Evolutionary conservation across 2,797 vertebrate species (phyloP), one percentile per base, ranked within the genome.

Genomic region (Anas bernieri): DNA sequence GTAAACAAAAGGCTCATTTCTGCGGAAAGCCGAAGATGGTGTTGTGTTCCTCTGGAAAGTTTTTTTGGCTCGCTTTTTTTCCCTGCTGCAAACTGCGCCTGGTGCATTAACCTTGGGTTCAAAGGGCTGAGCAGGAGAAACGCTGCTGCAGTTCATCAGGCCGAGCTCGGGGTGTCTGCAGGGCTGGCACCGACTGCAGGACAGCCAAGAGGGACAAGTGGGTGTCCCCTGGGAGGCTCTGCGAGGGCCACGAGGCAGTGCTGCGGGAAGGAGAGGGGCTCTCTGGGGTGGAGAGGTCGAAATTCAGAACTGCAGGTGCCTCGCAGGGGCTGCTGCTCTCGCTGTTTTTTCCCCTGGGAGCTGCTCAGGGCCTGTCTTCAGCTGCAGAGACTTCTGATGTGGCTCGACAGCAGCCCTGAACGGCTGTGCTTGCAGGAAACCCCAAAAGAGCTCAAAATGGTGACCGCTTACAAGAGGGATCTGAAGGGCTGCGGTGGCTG

Each of bases 71-170:
- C 50, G n/a, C 33, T 75, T 56, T 75, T 55, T 33, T 43, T 33
- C 52, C 83, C 14, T 30, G 33, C 35, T 80, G 78, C 63, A 79
- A 52, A 62, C 37, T 50, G 28, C 63, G 59, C 79, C 23, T 22
- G 2, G 6, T 58, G 66, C 5, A 1, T 14, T 9, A 16, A 16
- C 43, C 75, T 23, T 58, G 50, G 17, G n/a, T 18, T 52, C 59
- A 5, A 54, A 50, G 35, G 41, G 6, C 41, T 7, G 16, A 6
- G 52, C 31, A 13, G 79, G n/a, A 31, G n/a, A 39, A 59, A 21
- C 1, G 31, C 26, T 26, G 30, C 1, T 23, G 15, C 0, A 46
- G 22, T 12, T 74, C 5, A 5, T 33, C 2, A 5, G 69, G 31
- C 12, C 3, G 6, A 9, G 15, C 50, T 23, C 11, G 31, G 62